Base-by-base conservation (phyloP, 1,140 invertebrate species). In the Periplaneta americana region DNA sequence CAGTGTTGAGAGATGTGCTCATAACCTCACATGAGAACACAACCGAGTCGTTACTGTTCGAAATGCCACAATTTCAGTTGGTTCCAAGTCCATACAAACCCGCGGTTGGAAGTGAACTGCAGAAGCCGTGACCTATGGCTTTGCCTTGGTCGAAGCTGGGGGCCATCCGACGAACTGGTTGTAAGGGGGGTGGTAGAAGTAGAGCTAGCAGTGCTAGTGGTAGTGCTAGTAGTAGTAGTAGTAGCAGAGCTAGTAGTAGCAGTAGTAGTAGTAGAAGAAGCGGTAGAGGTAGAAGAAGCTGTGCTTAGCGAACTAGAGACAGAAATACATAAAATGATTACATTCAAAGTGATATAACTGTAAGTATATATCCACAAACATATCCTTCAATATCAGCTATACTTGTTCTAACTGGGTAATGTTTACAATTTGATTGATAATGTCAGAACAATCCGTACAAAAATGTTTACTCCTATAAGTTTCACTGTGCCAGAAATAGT, bases 101-200 rank as follows among this genome's bases (percentile, higher is more conserved):
- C 96, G 91, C 91, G 90, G 89, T 95, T 96, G 86, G 95, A 94
- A 89, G 93, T 93, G 91, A 96, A 96, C 91, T 96, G 95, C 88
- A 96, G 93, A 86, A 97, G 92, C 85, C 95, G 93, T 85, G 95
- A 96, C 90, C 95, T 96, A 90, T 95, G 93, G 87, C 94, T 94
- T 88, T 95, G 93, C 88, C 94, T 92, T n/a, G 93, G 94, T 91
- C 95, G 92, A 89, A 94, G 95, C 92, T 94, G 93, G 87, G 94
- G 94, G 90, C 94, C 93, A 90, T 93, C 93, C 92, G 92, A 90
- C 88, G 88, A 89, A 35, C 3, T 76, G 75, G n/a, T 76, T 33
- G 75, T 34, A 18, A 36, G 22, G 34, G 34, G 18, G 34, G 76
- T 4, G 28, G 76, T 87, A 87, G 86, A 84, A n/a, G 78, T 36